These are phyloP conservation scores for Heterocephalus glaber DNA, from an alignment of 2,113 vertebrate genomes.

Conservation along the genomic window DNA sequence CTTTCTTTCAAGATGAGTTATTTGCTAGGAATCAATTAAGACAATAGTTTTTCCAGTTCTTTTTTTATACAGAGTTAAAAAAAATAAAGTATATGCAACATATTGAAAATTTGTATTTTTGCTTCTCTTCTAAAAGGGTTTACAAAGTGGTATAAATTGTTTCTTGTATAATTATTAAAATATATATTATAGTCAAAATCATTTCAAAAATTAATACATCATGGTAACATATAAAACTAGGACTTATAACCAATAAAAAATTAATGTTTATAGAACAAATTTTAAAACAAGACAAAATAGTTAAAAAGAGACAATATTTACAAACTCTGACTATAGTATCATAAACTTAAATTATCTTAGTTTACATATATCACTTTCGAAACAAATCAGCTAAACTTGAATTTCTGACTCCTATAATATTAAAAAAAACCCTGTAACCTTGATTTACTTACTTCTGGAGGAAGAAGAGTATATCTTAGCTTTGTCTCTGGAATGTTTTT, in stretches of 20 bases:
- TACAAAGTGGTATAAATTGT: constrained; percentile 57
- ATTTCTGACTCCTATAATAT: background rate
- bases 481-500: constrained; percentile 44
- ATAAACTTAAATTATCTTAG: constrained; percentile 38
- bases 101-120: constrained; percentile 82
- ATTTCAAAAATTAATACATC: constrained; percentile 42
- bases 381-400: constrained; percentile 43
- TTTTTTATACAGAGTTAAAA: constrained; percentile 58
- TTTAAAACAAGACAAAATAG: background rate
- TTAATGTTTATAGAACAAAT: constrained; percentile 36
- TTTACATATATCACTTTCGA: constrained; percentile 19
- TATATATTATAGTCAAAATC: constrained; percentile 38
- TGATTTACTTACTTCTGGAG: constrained; percentile 12
- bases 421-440: background rate
- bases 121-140: constrained; percentile 58
- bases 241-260: constrained; percentile 6
- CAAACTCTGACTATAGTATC: background rate
- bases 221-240: constrained; percentile 50
- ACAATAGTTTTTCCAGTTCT: constrained; percentile 25
- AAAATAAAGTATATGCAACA: constrained; percentile 71
- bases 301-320: background rate
- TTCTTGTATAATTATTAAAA: constrained; percentile 49
- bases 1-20: constrained; percentile 52
- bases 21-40: constrained; percentile 59
- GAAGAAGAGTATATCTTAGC: background rate